Conservation (phyloP, 2,888 invertebrate genomes). For the Drosophila limbata region DNA sequence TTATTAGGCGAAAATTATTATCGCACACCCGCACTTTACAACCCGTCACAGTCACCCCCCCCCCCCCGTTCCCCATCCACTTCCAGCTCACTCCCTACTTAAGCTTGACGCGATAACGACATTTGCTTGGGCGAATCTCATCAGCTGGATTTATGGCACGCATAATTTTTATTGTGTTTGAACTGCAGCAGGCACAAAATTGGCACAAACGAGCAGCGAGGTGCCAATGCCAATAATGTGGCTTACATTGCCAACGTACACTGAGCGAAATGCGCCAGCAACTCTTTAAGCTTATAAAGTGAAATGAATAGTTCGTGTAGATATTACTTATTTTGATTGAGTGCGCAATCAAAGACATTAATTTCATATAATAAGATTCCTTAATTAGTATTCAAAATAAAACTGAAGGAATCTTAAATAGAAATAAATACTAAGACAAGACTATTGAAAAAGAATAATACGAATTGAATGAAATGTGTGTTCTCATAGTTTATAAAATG, state of each 20-base stretch:
- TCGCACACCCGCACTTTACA: slow-evolving; percentile 65
- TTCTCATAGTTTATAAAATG: no score
- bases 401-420: no score
- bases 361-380: no score
- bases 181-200: slow-evolving; percentile 67
- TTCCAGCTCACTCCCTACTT: slow-evolving; percentile 38
- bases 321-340: no score
- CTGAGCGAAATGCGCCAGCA: slow-evolving; percentile 14
- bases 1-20: slow-evolving; percentile 83
- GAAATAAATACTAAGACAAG: no score
- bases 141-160: slow-evolving; percentile 82
- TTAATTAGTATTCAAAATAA: no score
- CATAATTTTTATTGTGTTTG: slow-evolving; percentile 81
- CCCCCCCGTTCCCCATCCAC: neutral
- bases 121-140: slow-evolving; percentile 74
- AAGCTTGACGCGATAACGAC: slow-evolving; percentile 76
- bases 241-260: slow-evolving; percentile 36
- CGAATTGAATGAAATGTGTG: no score
- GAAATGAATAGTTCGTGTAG: no score
- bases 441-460: no score
- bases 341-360: no score
- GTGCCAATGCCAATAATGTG: slow-evolving; percentile 58
- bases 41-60: slow-evolving; percentile 15
- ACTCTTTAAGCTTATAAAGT: no score
- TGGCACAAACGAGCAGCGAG: slow-evolving; percentile 54